A percentile compares a stretch with the other conserved stretches of the same genome.
Conservation (phyloP, 1,140 invertebrate species). For the Lineus longissimus region DNA sequence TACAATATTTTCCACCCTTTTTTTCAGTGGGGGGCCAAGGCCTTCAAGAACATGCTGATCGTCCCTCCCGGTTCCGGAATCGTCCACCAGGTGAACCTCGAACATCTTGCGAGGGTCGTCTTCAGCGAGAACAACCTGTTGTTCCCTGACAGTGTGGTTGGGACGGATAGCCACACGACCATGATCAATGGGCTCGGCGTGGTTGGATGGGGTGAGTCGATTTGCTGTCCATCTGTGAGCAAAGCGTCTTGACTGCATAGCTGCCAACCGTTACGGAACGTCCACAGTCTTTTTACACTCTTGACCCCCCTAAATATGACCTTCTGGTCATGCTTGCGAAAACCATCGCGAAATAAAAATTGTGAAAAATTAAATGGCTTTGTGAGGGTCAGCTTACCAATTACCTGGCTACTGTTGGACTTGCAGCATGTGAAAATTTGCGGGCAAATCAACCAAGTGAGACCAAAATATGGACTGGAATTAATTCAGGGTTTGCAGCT, state of each 20-base stretch:
- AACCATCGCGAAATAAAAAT: too few species aligned
- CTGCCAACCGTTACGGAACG: not conserved
- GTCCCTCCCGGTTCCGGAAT: slow-evolving; percentile 97
- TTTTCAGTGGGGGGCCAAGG: slow-evolving; percentile 86
- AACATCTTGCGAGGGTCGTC: slow-evolving; percentile 93
- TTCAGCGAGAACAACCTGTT: slow-evolving; percentile 68
- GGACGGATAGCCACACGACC: slow-evolving; percentile 97
- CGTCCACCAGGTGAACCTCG: slow-evolving; percentile 96
- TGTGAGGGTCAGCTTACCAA: too few species aligned
- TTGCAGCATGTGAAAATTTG: too few species aligned
- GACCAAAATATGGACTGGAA: too few species aligned
- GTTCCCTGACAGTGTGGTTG: slow-evolving; percentile 96
- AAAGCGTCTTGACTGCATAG: not conserved
- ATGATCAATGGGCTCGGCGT: slow-evolving; percentile 92
- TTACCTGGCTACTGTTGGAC: too few species aligned
- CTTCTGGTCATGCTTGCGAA: too few species aligned
- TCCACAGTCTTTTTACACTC: too few species aligned
- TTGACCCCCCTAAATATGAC: too few species aligned
- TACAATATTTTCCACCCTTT: slow-evolving; percentile 3
- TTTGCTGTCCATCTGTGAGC: too few species aligned
- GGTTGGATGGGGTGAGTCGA: slow-evolving; percentile 63
- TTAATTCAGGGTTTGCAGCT: too few species aligned
- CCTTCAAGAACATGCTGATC: slow-evolving; percentile 93
- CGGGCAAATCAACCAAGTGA: too few species aligned
- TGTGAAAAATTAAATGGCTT: too few species aligned